Evolutionary conservation across 1,140 invertebrate genomes (phyloP).

Genomic region (Saccostrea glomerata): DNA sequence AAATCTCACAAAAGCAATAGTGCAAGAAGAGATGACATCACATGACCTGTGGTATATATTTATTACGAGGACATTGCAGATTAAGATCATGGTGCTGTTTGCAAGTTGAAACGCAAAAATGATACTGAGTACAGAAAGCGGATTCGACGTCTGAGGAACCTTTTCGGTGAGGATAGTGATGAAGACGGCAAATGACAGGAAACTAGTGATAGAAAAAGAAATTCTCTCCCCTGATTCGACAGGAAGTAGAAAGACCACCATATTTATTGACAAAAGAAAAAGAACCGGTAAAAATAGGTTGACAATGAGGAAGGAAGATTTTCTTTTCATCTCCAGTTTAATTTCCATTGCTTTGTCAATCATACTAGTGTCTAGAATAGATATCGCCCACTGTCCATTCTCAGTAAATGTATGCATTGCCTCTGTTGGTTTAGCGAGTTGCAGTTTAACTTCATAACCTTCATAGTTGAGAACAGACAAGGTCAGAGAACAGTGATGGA

Average conservation of each 20-base stretch:
- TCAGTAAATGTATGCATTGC: neutral
- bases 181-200: conserved; percentile 59
- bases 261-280: conserved; percentile 53
- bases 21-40: neutral
- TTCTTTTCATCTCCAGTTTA: conserved; percentile 42
- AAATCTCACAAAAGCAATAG: neutral
- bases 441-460: neutral
- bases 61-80: neutral
- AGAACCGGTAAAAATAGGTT: conserved; percentile 59
- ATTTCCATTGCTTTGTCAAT: conserved; percentile 72
- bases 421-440: neutral
- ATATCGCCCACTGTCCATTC: conserved; percentile 5
- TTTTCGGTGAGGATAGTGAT: conserved; percentile 24
- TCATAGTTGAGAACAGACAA: neutral
- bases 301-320: conserved; percentile 53
- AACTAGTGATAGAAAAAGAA: conserved; percentile 58
- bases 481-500: conserved; percentile 45
- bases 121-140: neutral
- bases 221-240: conserved; percentile 60
- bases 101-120: conserved; percentile 17
- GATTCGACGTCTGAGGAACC: conserved; percentile 29
- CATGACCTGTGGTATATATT: neutral
- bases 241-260: conserved; percentile 59
- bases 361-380: neutral
- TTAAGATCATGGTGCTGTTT: conserved; percentile 18